Conservation (phyloP, 2,888 invertebrate genomes). For the Dione vanillae region DNA sequence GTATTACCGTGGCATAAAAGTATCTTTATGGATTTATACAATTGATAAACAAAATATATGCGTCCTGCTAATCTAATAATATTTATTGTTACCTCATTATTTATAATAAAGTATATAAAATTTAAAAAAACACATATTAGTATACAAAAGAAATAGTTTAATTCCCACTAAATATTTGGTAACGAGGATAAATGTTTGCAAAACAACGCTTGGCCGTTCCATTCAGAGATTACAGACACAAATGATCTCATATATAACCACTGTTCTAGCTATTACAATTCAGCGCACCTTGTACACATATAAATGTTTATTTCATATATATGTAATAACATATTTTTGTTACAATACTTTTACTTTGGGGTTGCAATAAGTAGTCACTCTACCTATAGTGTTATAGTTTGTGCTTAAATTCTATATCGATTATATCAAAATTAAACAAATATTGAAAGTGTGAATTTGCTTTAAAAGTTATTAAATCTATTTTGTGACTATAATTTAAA, state of each 20-base stretch:
- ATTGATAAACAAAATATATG: background rate
- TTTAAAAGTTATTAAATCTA: too few species aligned
- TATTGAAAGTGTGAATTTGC: too few species aligned
- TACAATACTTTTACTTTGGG: background rate
- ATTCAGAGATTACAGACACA: slow-evolving; percentile 31
- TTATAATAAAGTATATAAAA: background rate
- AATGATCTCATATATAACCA: slow-evolving; percentile 35
- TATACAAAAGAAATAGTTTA: slow-evolving; percentile 28
- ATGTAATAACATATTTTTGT: background rate
- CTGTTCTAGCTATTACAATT: slow-evolving; percentile 33
- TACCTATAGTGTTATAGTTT: too few species aligned
- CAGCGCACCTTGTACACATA: slow-evolving; percentile 20
- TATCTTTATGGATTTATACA: background rate
- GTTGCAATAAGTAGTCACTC: too few species aligned
- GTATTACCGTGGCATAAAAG: background rate
- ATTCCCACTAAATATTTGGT: slow-evolving; percentile 40
- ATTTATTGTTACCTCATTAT: background rate
- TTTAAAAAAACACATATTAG: background rate
- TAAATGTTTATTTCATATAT: slow-evolving; percentile 1
- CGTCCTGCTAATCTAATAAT: background rate
- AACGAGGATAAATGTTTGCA: slow-evolving; percentile 42
- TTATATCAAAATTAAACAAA: too few species aligned
- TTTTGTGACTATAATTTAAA: too few species aligned
- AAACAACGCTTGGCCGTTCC: slow-evolving; percentile 38
- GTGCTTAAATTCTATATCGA: too few species aligned